Base-by-base conservation (phyloP, 2,888 invertebrate genomes). In the Ditula angustiorana region DNA sequence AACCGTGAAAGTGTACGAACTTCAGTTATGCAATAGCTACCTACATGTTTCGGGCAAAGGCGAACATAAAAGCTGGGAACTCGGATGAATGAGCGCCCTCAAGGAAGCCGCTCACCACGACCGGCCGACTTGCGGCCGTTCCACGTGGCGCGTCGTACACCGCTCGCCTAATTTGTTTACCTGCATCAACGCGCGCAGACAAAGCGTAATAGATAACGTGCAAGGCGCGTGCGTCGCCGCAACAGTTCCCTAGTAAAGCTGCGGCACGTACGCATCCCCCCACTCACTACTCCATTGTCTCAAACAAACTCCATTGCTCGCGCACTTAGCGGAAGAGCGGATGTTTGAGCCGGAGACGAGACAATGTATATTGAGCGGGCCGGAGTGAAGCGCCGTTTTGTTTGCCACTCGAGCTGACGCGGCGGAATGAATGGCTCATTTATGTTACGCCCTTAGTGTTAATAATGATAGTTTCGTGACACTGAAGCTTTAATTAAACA, bases 281-380 rank as follows among this genome's bases (percentile, higher is more conserved):
- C 37, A 49, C 35, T 53, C 61, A 10, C 58, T 37, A 26, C 71
- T 69, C 70, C 78, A 80, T 83, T 85, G 84, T 83, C 81, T 79
- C 74, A 74, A 78, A 80, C 77, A 78, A 77, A 81, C 76, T 79
- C 79, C 82, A 84, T 82, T 80, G 83, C 85, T 77, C 70, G 77
- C 71, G 72, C 66, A 70, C 74, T 76, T 73, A 74, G 76, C 66
- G 63, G 64, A 75, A 69, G 71, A 57, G 60, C 69, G 71, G 71
- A 68, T 67, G 72, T 68, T 68, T 69, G 66, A 61, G 63, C 62
- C 70, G 69, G 72, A 65, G 59, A 70, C 65, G 66, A 70, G 73
- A 81, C 83, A 82, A 81, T 84, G 82, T 84, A 83, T 69, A 70
- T 64, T 67, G 78, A 73, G 71, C 63, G 53, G 59, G 72, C 71